Conservation (phyloP, 2,113 vertebrate genomes). For the Onychorhynchus coronatus region DNA sequence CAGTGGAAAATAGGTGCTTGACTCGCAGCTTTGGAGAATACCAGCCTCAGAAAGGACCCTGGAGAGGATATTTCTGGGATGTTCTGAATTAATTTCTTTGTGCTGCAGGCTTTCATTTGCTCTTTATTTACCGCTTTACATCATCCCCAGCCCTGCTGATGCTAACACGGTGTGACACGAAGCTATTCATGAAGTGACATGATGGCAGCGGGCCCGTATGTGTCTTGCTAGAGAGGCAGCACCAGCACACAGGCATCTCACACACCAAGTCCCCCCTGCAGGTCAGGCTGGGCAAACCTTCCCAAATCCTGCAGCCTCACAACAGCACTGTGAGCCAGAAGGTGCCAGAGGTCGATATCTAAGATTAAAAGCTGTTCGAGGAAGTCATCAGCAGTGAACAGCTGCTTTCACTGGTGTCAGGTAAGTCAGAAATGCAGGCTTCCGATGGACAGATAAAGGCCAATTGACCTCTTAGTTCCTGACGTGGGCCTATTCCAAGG, state of each 20-base stretch:
- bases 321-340: not conserved
- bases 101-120: not conserved
- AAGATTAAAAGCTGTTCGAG: not conserved
- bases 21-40: not conserved
- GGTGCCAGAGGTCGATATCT: not conserved
- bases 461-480: not conserved
- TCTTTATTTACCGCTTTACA: not conserved
- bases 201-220: accelerated
- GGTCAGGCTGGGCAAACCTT: not conserved
- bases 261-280: not conserved
- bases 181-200: not conserved
- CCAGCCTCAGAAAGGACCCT: not conserved
- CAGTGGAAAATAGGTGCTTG: not conserved
- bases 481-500: not conserved
- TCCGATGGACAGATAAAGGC: not conserved
- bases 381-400: not conserved
- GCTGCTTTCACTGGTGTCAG: not conserved
- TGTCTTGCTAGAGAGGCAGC: not conserved
- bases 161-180: not conserved
- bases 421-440: not conserved
- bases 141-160: not conserved
- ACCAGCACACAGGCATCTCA: accelerated
- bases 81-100: not conserved
- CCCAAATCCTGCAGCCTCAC: not conserved
- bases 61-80: not conserved